A percentile compares a stretch with the other conserved stretches of the same genome.
Evolutionary conservation across 2,888 invertebrate species (phyloP).

Genomic region (Coronaproctus castanopsis): DNA sequence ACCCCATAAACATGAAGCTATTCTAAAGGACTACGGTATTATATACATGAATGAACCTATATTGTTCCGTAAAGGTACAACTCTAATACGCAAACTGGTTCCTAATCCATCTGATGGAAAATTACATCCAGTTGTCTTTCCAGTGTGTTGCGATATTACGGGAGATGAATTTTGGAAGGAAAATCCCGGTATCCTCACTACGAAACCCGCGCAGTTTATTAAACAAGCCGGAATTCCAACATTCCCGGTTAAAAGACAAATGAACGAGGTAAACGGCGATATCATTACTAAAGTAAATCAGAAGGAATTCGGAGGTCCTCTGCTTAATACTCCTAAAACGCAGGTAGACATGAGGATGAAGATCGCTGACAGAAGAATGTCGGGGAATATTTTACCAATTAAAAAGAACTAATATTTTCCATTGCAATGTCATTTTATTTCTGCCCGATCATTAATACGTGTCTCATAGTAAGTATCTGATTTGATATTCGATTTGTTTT

Average conservation of each 20-base stretch:
- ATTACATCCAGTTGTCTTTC: slow-evolving; percentile 31
- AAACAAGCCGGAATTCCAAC: slow-evolving; percentile 2
- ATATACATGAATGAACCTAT: slow-evolving; percentile 82
- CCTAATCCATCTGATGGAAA: slow-evolving; percentile 25
- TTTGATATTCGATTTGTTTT: not conserved
- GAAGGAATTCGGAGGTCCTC: slow-evolving; percentile 4
- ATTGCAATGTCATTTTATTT: not conserved
- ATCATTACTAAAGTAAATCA: slow-evolving; percentile 1
- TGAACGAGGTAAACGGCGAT: slow-evolving; percentile 11
- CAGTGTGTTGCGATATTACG: slow-evolving; percentile 64
- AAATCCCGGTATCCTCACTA: slow-evolving; percentile 38
- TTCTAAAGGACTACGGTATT: slow-evolving; percentile 69
- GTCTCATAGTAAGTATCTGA: not conserved
- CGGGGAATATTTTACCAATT: slow-evolving; percentile 6
- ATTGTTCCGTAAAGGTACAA: slow-evolving; percentile 75
- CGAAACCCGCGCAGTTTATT: slow-evolving; percentile 14
- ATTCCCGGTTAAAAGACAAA: slow-evolving; percentile 9
- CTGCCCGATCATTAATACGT: not conserved
- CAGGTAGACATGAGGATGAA: slow-evolving; percentile 6
- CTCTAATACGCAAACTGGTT: slow-evolving; percentile 45
- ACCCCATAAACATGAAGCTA: slow-evolving; percentile 78
- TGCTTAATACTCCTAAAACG: not conserved
- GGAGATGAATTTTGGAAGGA: slow-evolving; percentile 67
- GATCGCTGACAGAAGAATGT: slow-evolving; percentile 5
- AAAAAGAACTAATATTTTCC: slow-evolving; percentile 1